phyloP scores from a whole-genome alignment of 2,888 invertebrate genomes.

The Hypolimnas misippus region DNA sequence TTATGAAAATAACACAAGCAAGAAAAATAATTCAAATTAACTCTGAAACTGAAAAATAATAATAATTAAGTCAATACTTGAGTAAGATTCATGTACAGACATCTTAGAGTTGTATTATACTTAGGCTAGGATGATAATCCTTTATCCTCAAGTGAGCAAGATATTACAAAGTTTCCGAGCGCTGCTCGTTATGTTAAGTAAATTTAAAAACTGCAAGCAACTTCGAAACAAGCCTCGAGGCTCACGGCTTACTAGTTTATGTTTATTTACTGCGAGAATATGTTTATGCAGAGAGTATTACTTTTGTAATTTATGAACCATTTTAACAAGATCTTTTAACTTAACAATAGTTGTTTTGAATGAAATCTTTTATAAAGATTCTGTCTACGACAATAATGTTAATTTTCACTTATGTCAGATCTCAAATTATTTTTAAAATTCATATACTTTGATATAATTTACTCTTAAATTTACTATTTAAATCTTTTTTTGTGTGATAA shows the following conservation, averaged over 20 bases:
- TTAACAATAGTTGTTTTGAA: not conserved
- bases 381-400: not conserved
- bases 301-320: slow-evolving; percentile 1
- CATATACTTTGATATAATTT: no score
- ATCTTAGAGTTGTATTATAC: not conserved
- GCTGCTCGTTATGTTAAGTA: slow-evolving; percentile 32
- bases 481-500: no score
- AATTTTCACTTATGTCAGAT: no score
- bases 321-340: slow-evolving; percentile 4
- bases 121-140: slow-evolving; percentile 2
- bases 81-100: not conserved
- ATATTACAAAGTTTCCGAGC: slow-evolving; percentile 15
- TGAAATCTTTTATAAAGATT: not conserved
- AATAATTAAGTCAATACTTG: no score
- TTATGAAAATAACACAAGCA: no score
- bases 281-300: slow-evolving; percentile 4
- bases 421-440: no score
- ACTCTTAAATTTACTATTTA: no score
- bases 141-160: slow-evolving; percentile 10
- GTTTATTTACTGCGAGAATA: slow-evolving; percentile 15
- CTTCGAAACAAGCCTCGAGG: slow-evolving; percentile 27
- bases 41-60: no score
- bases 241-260: slow-evolving; percentile 11
- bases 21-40: no score
- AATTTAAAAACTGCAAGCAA: slow-evolving; percentile 30